Evolutionary conservation across 2,797 vertebrate species (phyloP), one percentile per base, ranked within the genome.

Genomic region (Nyctalus aviator): DNA sequence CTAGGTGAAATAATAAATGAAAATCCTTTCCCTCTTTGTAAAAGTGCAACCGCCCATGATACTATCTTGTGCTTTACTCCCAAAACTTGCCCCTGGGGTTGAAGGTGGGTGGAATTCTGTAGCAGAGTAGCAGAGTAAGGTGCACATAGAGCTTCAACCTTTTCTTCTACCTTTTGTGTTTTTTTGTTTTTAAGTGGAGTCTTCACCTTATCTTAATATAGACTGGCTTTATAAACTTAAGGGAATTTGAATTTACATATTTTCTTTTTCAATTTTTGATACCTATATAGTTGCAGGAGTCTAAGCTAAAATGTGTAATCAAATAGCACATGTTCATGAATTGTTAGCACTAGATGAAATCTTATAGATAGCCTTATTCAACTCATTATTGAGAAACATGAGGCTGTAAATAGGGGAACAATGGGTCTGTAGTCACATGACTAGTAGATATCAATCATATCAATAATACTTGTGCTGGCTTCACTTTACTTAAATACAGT

Each of bases 1-100:
- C 77, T 62, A 89, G 77, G 81, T 94, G 77, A 84, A 90, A 93
- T 88, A 84, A 66, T 32, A 94, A 79, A 27, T 64, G 46, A 75
- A 88, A 71, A 76, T 27, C 64, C 44, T 59, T 57, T 87, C 84
- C 41, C 79, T 88, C 21, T 85, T 91, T 91, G 8, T 73, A 20
- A 90, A n/a, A 32, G 55, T 62, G 12, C 30, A 71, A 59, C 92
- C 3, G 6, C 62, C 20, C 6, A 15, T 14, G 25, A 78, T 69
- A 5, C 12, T 27, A 41, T 84, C 88, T 82, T 88, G 55, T 37
- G 6, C 20, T 77, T 92, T 55, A 64, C 20, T 84, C 53, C 32
- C 71, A 25, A 81, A 86, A 88, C 55, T 78, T 88, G 57, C 8
- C 50, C 37, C 21, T 2, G 23, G 3, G 53, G 15, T 9, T 82